These are phyloP conservation scores for Callosobruchus maculatus DNA, from an alignment of 2,888 invertebrate genomes.

Conservation along the genomic window DNA sequence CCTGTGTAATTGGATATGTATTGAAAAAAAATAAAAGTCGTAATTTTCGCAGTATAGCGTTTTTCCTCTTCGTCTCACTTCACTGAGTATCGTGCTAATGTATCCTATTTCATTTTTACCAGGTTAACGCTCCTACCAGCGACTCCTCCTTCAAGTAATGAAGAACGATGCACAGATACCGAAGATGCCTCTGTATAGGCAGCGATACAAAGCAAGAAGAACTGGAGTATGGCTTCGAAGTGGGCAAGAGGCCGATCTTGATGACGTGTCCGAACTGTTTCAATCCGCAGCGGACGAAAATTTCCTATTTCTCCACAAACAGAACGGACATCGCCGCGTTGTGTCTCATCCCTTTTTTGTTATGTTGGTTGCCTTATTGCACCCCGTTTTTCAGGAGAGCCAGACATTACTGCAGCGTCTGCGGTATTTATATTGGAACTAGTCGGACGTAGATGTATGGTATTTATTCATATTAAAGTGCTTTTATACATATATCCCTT, in stretches of 20 bases:
- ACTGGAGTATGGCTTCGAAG: neutral
- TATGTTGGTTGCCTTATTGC: slow-evolving; percentile 10
- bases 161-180: neutral
- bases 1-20: too few relatives aligned
- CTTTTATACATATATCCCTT: neutral
- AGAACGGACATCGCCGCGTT: slow-evolving; percentile 5
- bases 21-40: too few relatives aligned
- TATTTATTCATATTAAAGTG: neutral
- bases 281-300: slow-evolving; percentile 3
- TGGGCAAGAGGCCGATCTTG: slow-evolving; percentile 2
- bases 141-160: neutral
- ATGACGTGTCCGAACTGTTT: slow-evolving; percentile 15
- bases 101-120: too few relatives aligned
- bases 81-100: too few relatives aligned
- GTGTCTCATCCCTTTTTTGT: slow-evolving; percentile 1
- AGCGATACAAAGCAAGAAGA: neutral
- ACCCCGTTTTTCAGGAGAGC: neutral
- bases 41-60: too few relatives aligned
- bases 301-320: neutral
- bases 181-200: neutral
- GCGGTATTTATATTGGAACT: slow-evolving; percentile 10
- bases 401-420: slow-evolving; percentile 8
- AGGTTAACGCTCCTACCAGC: neutral
- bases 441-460: neutral
- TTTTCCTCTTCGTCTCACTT: too few relatives aligned